These are phyloP conservation scores for Geopemphigus sp. DNA, from an alignment of 1,140 invertebrate genomes.

Conservation along the genomic window DNA sequence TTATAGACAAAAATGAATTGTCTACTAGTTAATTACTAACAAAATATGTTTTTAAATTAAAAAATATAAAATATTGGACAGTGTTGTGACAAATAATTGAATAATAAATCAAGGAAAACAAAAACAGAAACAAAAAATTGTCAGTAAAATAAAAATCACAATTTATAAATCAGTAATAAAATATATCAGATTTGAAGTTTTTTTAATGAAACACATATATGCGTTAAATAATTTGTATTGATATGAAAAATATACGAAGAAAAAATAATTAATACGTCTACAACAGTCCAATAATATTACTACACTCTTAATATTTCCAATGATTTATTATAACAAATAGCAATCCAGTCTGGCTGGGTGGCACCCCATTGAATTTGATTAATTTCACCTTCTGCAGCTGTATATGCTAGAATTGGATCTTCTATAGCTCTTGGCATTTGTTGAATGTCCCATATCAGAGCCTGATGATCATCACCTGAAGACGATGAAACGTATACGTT, in stretches of 20 bases:
- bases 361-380: constrained; percentile 99
- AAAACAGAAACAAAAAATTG: background rate
- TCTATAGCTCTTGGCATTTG: constrained; percentile 99
- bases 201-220: background rate
- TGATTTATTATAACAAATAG: constrained; percentile 97
- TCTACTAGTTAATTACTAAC: background rate
- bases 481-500: background rate
- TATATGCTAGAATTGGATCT: constrained; percentile 98
- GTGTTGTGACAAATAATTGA: constrained; percentile 7
- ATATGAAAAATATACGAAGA: background rate
- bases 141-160: constrained; percentile 32
- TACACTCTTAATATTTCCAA: constrained; percentile 96
- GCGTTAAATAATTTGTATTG: background rate
- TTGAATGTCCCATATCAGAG: constrained; percentile 99
- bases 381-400: constrained; percentile 96
- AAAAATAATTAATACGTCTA: constrained; percentile 10
- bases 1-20: background rate
- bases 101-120: background rate
- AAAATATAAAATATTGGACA: background rate
- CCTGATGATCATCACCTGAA: constrained; percentile 94
- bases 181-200: background rate
- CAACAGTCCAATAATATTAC: constrained; percentile 52
- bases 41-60: background rate
- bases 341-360: constrained; percentile 99
- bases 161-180: constrained; percentile 25